These are phyloP conservation scores for Spilosoma lubricipeda DNA, from an alignment of 2,888 invertebrate genomes.

Conservation along the genomic window DNA sequence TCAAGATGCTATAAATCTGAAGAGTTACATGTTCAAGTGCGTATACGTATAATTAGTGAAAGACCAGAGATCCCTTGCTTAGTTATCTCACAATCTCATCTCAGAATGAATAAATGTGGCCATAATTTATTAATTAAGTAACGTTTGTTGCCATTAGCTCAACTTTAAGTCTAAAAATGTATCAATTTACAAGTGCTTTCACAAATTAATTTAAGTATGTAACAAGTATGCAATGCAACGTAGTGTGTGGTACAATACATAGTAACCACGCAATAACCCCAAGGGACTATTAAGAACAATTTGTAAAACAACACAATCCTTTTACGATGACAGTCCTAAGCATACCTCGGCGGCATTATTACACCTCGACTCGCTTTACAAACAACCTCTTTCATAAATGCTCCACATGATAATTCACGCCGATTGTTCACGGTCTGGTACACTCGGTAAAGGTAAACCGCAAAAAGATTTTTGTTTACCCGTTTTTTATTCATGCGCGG, in stretches of 20 bases:
- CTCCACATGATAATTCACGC: conserved; percentile 82
- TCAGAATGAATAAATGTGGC: background rate
- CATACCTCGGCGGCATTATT: conserved; percentile 68
- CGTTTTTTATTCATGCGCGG: conserved; percentile 74
- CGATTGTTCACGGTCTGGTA: conserved; percentile 85
- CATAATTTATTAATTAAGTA: background rate
- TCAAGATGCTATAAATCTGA: conserved; percentile 3
- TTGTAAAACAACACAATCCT: conserved; percentile 72
- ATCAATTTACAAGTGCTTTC: background rate
- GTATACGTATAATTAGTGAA: background rate
- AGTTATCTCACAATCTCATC: background rate
- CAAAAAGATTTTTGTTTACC: conserved; percentile 83
- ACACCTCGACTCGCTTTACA: conserved; percentile 76
- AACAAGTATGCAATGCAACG: conserved; percentile 23
- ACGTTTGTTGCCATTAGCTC: background rate
- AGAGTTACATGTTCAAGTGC: conserved; percentile 4
- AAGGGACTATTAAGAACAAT: conserved; percentile 67
- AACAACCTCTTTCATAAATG: conserved; percentile 80
- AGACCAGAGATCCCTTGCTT: background rate
- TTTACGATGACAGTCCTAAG: conserved; percentile 67
- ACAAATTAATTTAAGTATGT: conserved; percentile 20
- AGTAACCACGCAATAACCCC: conserved; percentile 49
- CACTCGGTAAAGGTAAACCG: conserved; percentile 81
- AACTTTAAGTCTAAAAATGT: background rate
- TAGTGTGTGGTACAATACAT: conserved; percentile 47